Base-by-base conservation (phyloP, 2,888 invertebrate species). In the Eucera pruinosa region DNA sequence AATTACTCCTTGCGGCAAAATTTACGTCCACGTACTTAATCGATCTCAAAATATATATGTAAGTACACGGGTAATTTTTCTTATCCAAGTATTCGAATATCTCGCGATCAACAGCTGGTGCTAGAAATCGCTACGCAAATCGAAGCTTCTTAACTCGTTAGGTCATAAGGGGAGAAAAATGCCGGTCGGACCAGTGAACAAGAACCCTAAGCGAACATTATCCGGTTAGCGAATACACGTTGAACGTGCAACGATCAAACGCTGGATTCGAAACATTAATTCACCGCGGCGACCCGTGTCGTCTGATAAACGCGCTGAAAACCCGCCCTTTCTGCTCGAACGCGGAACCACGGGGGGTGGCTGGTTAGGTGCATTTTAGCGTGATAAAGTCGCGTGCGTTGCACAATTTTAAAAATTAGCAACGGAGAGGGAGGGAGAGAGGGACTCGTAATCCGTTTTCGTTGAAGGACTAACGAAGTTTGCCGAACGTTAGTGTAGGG, bases 141-240 rank as follows among this genome's bases (percentile, higher is more conserved):
- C n/a, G 30, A 61, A 41, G 47, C 48, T 33, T 57, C 64, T 68
- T 68, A 57, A 61, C 65, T 65, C 64, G 47, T 2, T 41, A 9
- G 45, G 54, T 36, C 60, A 62, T 30, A 47, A 48, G 23, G 18
- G 48, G 36, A 45, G 11, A 60, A 45, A 57, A 23, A 25, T 25
- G 61, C 48, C 25, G 58, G 7, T 6, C 57, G 18, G 43, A 33
- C 68, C 68, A 27, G 13, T 78, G 82, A 72, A 72, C 72, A 55
- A 66, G 18, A 33, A 45, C 67, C 64, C 66, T 58, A 61, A 79
- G 68, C 73, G 52, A 50, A 43, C 52, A 58, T 74, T 70, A 76
- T 70, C 50, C 78, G 69, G 25, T 70, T 36, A 43, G 20, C 78
- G 71, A 83, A 73, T 83, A 76, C 81, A 70, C 74, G 50, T 27